These are phyloP conservation scores for Cantharis flavilabris DNA, from an alignment of 2,888 invertebrate species.

Conservation along the genomic window DNA sequence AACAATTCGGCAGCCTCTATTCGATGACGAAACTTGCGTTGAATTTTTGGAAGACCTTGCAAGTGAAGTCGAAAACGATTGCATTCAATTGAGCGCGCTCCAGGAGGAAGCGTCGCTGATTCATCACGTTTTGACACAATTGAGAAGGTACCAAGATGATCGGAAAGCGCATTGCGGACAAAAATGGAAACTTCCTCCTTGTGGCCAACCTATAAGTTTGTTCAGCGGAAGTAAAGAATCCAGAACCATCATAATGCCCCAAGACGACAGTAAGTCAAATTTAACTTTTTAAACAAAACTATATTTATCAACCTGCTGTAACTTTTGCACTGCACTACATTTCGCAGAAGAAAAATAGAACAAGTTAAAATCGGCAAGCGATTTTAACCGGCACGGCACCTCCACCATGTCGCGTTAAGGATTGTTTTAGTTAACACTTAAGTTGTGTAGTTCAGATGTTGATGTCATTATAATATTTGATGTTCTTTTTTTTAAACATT, in stretches of 20 bases:
- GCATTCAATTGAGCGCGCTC: constrained; percentile 60
- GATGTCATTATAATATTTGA: no score
- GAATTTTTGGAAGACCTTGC: constrained; percentile 78
- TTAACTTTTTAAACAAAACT: no score
- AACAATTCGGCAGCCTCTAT: constrained; percentile 73
- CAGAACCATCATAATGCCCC: constrained; percentile 65
- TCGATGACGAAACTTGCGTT: constrained; percentile 72
- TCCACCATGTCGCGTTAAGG: no score
- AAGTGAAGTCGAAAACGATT: constrained; percentile 70
- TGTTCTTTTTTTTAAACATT: no score
- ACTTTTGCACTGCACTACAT: no score
- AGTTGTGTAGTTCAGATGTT: no score
- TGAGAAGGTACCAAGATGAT: constrained; percentile 65
- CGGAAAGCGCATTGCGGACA: constrained; percentile 64
- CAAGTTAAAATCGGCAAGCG: no score
- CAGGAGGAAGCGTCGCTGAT: constrained; percentile 72
- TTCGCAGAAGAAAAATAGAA: no score
- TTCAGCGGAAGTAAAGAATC: constrained; percentile 63
- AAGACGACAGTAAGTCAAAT: constrained; percentile 66
- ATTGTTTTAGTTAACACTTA: no score
- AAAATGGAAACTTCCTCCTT: constrained; percentile 72
- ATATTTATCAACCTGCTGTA: background rate
- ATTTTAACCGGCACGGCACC: no score
- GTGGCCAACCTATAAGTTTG: constrained; percentile 70
- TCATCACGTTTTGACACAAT: constrained; percentile 68